Evolutionary conservation across 2,888 invertebrate species (phyloP), one percentile per base, ranked within the genome.

Genomic region (Podabrus alpinus): DNA sequence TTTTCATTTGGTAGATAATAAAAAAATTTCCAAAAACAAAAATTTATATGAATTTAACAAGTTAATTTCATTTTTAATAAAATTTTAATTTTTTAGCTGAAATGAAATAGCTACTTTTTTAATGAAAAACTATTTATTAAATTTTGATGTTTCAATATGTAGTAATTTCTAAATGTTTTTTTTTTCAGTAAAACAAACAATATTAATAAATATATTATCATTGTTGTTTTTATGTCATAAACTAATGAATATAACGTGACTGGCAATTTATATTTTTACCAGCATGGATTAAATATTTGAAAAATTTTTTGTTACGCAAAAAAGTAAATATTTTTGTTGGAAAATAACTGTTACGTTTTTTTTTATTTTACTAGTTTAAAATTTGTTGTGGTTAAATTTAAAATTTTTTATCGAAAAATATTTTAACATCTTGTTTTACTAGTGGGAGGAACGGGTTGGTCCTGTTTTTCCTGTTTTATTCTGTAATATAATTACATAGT

Each of bases 381-480:
- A 45, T 45, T 45, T 45, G 45, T 45, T 45, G 45, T 45, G 45
- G 45, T 19, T 15, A 21, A 64, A 64, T 64, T 64, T 19, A 0
- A 19, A 17, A 64, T 64, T 64, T n/a, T 86, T 86, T 86, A 86
- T 86, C 80, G 68, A 75, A 69, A 72, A 80, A 84, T 86, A 85
- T 85, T 86, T 85, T 84, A 83, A 83, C 83, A 81, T 82, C 80
- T 82, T 81, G 79, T 80, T 79, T 77, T 74, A 84, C 77, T 75
- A 84, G 86, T 85, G 84, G 86, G 86, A 85, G 84, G 84, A 84
- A 85, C 86, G 83, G 82, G 86, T 85, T 84, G 82, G 80, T 71
- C 78, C 69, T 74, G 79, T 77, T 79, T 80, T 77, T 76, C 76
- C 69, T 67, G 71, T 78, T 79, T 81, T 82, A 82, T 79, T 81